A percentile compares a stretch with the other conserved stretches of the same genome.
Evolutionary conservation across 2,113 vertebrate genomes (phyloP).

Genomic region (Phrynocephalus versicolor): DNA sequence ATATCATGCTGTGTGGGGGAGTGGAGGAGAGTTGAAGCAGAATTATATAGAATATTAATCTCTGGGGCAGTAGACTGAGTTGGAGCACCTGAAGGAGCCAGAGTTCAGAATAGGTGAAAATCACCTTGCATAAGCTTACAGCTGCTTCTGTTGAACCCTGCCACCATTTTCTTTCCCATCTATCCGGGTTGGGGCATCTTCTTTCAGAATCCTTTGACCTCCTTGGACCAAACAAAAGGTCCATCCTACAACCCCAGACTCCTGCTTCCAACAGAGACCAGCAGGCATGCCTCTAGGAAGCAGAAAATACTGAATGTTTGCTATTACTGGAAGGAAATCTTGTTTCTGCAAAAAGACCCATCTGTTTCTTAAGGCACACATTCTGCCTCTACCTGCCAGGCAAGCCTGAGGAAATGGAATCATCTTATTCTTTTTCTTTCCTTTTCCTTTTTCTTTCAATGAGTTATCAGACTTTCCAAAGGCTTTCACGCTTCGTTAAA

Average conservation of each 20-base stretch:
- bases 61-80: too few species aligned
- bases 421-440: constrained; percentile 33
- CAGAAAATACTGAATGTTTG: not conserved
- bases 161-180: not conserved
- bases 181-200: not conserved
- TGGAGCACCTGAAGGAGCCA: too few species aligned
- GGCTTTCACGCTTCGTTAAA: constrained; percentile 16
- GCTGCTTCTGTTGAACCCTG: not conserved
- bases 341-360: constrained; percentile 47
- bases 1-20: not conserved
- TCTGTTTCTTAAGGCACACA: constrained; percentile 60
- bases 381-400: constrained; percentile 61
- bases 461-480: constrained; percentile 58
- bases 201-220: not conserved
- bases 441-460: constrained; percentile 26
- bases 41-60: too few species aligned
- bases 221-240: not conserved
- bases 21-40: too few species aligned
- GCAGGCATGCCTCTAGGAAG: constrained; percentile 3
- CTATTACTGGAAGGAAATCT: constrained; percentile 39
- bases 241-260: not conserved
- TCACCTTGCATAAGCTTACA: not conserved
- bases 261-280: not conserved
- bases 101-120: too few species aligned
- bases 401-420: constrained; percentile 49